Evolutionary conservation across 2,113 vertebrate species (phyloP).

Genomic region (Etheostoma cragini): DNA sequence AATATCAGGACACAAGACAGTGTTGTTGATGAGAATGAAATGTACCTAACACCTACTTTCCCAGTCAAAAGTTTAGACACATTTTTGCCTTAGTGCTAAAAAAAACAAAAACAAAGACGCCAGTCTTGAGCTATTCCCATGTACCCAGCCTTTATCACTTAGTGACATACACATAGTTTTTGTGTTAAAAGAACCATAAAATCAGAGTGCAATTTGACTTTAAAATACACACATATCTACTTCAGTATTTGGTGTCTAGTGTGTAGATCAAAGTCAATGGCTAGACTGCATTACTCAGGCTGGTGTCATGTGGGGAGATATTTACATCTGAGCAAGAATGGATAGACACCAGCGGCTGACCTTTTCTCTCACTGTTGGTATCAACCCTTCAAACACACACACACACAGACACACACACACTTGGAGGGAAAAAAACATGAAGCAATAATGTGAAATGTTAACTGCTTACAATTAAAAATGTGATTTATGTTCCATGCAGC

Average conservation of each 20-base stretch:
- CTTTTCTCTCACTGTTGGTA: conserved; percentile 65
- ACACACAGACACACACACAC: conserved; percentile 15
- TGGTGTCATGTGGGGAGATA: conserved; percentile 44
- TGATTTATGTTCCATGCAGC: conserved; percentile 83
- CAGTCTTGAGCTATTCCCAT: not conserved
- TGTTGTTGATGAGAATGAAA: not conserved
- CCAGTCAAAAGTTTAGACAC: not conserved
- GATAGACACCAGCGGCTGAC: conserved; percentile 59
- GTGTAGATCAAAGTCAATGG: conserved; percentile 15
- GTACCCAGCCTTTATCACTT: not conserved
- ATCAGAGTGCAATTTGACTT: not conserved
- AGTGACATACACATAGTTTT: not conserved
- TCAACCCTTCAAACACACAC: conserved; percentile 52
- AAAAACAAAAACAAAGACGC: not conserved
- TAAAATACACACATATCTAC: not conserved
- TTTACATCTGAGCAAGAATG: conserved; percentile 48
- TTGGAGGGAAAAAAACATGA: conserved; percentile 33
- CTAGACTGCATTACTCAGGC: not conserved
- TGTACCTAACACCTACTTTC: not conserved
- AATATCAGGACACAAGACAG: not conserved
- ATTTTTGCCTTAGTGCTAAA: not conserved
- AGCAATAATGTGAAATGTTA: conserved; percentile 83
- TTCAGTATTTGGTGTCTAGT: not conserved
- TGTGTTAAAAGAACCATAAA: not conserved
- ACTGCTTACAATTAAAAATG: conserved; percentile 85